These are phyloP conservation scores for Melieria picta DNA, from an alignment of 2,888 invertebrate species.

Conservation along the genomic window DNA sequence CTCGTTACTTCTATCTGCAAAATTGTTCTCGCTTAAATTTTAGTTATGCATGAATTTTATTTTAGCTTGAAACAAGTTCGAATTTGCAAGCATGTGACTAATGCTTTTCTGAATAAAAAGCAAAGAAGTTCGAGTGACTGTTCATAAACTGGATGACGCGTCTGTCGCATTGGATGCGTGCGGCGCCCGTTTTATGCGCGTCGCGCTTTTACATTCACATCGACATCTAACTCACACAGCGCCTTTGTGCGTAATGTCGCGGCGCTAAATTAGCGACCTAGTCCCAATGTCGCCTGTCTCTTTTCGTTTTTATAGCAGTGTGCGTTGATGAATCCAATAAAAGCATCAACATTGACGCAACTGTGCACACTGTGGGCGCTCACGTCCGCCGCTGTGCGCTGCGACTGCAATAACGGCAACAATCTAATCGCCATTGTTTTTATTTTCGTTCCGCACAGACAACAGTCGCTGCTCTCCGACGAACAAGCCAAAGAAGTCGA, in stretches of 20 bases:
- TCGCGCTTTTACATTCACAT: constrained; percentile 74
- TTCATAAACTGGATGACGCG: constrained; percentile 69
- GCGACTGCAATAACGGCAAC: not conserved
- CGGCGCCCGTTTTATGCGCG: constrained; percentile 74
- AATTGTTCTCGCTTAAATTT: too few relatives aligned
- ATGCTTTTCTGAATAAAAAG: too few relatives aligned
- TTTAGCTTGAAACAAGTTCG: too few relatives aligned
- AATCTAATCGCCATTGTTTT: constrained; percentile 8
- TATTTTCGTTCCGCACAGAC: constrained; percentile 67
- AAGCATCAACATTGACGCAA: not conserved
- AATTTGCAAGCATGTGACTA: too few relatives aligned
- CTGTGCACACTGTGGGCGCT: not conserved
- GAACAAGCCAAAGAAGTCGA: constrained; percentile 92
- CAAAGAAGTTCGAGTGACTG: too few relatives aligned
- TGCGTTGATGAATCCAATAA: not conserved
- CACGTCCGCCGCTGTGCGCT: not conserved
- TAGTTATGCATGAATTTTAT: too few relatives aligned
- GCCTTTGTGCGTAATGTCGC: constrained; percentile 70
- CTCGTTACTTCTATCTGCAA: too few relatives aligned
- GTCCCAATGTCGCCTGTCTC: not conserved
- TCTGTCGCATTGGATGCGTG: constrained; percentile 73
- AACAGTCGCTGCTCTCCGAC: constrained; percentile 84
- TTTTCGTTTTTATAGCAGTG: not conserved
- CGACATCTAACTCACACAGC: constrained; percentile 74
- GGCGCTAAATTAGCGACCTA: not conserved